Conservation (phyloP, 2,888 invertebrate species). For the Megastigmus dorsalis region DNA sequence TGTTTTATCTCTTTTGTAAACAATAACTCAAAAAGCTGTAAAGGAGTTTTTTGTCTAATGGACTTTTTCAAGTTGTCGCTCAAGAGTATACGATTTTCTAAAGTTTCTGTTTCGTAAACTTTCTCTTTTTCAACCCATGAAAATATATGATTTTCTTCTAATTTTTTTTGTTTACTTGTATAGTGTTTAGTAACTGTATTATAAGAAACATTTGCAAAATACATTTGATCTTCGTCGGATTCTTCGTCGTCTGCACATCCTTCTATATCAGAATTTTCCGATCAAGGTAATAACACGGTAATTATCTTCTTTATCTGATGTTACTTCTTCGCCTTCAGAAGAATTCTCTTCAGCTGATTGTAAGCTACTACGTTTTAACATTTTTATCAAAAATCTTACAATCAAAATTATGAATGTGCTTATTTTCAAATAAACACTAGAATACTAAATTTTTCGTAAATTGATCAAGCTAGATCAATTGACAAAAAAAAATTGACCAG, state of each 20-base stretch:
- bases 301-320: neutral
- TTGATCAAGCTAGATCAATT: too few relatives aligned
- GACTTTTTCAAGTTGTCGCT: neutral
- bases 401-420: too few relatives aligned
- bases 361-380: too few relatives aligned
- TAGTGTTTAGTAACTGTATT: neutral
- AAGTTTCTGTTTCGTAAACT: neutral
- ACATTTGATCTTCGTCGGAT: neutral
- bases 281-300: neutral
- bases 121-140: too few relatives aligned
- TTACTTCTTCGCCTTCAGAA: neutral
- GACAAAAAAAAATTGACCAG: too few relatives aligned
- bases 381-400: too few relatives aligned
- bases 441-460: too few relatives aligned
- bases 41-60: neutral
- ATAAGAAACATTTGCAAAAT: neutral
- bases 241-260: neutral
- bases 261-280: neutral
- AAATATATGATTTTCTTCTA: neutral
- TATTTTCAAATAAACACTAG: too few relatives aligned
- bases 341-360: too few relatives aligned
- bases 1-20: neutral
- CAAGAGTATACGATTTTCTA: neutral
- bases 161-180: neutral
- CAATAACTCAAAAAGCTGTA: neutral